These are phyloP conservation scores for Peribatodes rhomboidaria DNA, from an alignment of 2,888 invertebrate species.

Conservation along the genomic window DNA sequence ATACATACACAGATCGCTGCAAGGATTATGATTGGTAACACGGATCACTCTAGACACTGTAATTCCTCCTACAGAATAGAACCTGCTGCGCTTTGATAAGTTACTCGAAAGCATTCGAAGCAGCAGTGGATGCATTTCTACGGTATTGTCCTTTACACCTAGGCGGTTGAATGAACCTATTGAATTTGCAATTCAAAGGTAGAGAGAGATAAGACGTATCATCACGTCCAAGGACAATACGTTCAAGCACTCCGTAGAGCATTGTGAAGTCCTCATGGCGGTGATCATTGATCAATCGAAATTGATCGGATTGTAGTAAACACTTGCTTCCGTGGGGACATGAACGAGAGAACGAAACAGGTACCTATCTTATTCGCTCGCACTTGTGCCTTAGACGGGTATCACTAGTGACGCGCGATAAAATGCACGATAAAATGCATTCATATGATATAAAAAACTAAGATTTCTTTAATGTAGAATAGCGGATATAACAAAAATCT, in stretches of 20 bases:
- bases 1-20: no score
- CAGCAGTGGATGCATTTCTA: not conserved
- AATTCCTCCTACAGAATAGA: not conserved
- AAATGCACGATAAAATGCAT: no score
- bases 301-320: no score
- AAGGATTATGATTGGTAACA: no score
- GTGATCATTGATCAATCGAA: not conserved
- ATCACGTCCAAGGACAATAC: not conserved
- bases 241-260: not conserved
- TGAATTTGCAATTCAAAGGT: constrained; percentile 7
- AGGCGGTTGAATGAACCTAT: constrained; percentile 7
- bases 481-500: no score
- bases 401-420: no score
- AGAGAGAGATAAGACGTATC: not conserved
- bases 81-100: not conserved
- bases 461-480: no score
- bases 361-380: no score
- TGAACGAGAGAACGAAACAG: no score
- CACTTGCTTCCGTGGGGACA: no score
- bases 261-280: not conserved
- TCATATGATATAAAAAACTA: no score
- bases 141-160: constrained; percentile 3
- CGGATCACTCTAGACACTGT: not conserved
- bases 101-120: not conserved
- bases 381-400: no score